These are phyloP conservation scores for Hephaestus fuliginosus DNA, from an alignment of 2,797 vertebrate species.

Conservation along the genomic window DNA sequence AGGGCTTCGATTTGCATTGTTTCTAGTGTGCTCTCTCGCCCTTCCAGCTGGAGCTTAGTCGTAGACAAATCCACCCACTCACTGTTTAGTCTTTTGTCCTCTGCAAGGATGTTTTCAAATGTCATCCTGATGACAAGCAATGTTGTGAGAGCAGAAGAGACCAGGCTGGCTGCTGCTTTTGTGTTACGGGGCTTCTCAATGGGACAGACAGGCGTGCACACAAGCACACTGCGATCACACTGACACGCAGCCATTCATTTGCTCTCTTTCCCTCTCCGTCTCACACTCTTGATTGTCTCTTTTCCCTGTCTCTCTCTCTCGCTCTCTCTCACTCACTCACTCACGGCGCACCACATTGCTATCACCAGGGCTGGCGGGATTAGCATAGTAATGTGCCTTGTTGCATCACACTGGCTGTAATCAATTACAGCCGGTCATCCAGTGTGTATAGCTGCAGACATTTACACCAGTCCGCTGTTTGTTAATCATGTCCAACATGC, in stretches of 20 bases:
- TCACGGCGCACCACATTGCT: slow-evolving; percentile 61
- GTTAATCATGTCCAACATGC: slow-evolving; percentile 84
- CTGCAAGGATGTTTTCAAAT: slow-evolving; percentile 82
- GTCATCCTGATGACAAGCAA: slow-evolving; percentile 82
- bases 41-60: slow-evolving; percentile 75
- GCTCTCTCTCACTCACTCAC: slow-evolving; percentile 39
- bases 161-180: slow-evolving; percentile 71
- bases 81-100: slow-evolving; percentile 80
- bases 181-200: slow-evolving; percentile 71
- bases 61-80: slow-evolving; percentile 79
- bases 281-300: slow-evolving; percentile 69
- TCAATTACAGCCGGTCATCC: slow-evolving; percentile 86
- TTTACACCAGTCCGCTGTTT: slow-evolving; percentile 81
- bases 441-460: slow-evolving; percentile 79
- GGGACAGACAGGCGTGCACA: slow-evolving; percentile 74
- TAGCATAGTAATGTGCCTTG: slow-evolving; percentile 87
- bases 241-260: slow-evolving; percentile 76
- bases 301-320: slow-evolving; percentile 8
- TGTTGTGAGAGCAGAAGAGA: slow-evolving; percentile 71
- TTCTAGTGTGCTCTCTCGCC: slow-evolving; percentile 69
- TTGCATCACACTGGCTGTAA: slow-evolving; percentile 85
- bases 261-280: slow-evolving; percentile 53
- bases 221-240: slow-evolving; percentile 63
- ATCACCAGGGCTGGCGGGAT: slow-evolving; percentile 78
- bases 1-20: slow-evolving; percentile 72